phyloP scores from a whole-genome alignment of 1,140 invertebrate genomes.

The Nomia melanderi region DNA sequence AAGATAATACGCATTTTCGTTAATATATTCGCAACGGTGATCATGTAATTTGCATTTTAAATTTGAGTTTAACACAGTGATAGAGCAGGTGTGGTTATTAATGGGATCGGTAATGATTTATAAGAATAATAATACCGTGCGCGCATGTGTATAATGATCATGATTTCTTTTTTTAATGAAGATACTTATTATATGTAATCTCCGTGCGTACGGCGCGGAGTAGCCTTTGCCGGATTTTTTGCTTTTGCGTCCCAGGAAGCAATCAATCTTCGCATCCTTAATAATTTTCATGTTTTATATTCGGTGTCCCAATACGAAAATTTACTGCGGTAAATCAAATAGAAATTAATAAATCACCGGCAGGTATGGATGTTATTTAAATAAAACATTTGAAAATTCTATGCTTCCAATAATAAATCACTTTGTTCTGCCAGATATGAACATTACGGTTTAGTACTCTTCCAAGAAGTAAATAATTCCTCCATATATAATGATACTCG shows the following conservation, averaged over 20 bases:
- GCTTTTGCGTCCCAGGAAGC: not conserved
- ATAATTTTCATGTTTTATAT: not conserved
- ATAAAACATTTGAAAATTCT: not conserved
- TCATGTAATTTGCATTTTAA: not conserved
- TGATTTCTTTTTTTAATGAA: not conserved
- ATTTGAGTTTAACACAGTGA: not conserved
- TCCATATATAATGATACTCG: too few relatives aligned
- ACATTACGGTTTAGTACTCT: too few relatives aligned
- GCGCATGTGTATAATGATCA: not conserved
- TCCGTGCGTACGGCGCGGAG: too few relatives aligned
- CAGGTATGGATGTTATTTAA: too few relatives aligned
- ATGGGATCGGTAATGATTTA: not conserved
- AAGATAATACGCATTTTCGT: not conserved
- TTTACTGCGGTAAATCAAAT: not conserved
- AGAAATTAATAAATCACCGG: too few relatives aligned
- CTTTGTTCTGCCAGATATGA: too few relatives aligned
- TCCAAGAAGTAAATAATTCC: too few relatives aligned
- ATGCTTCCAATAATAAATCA: not conserved
- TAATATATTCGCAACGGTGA: not conserved
- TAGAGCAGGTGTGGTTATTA: not conserved
- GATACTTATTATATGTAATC: not conserved
- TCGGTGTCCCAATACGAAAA: not conserved
- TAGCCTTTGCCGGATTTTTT: not conserved
- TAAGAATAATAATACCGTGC: not conserved
- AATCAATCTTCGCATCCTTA: not conserved